These are phyloP conservation scores for Vultur gryphus DNA, from an alignment of 2,797 vertebrate species.

Conservation along the genomic window DNA sequence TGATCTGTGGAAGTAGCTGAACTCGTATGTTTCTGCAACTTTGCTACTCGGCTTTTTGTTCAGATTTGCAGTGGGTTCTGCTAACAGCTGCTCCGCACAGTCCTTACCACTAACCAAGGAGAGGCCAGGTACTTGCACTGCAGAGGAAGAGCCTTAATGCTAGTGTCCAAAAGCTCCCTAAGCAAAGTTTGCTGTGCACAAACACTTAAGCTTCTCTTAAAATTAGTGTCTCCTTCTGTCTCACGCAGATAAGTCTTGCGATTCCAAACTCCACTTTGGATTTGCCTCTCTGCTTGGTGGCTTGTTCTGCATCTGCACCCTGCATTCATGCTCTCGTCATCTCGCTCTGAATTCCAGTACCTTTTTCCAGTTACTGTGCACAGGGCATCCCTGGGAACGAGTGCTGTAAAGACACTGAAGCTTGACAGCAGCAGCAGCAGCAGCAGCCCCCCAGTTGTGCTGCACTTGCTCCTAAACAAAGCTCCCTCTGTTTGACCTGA, in stretches of 20 bases:
- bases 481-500: slow-evolving; percentile 11
- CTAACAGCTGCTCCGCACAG: background rate
- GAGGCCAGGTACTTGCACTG: background rate
- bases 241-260: slow-evolving; percentile 73
- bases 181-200: background rate
- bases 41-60: background rate
- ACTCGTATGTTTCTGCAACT: background rate
- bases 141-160: background rate
- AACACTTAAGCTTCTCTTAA: slow-evolving; percentile 13
- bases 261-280: slow-evolving; percentile 56
- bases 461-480: slow-evolving; percentile 31
- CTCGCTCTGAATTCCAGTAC: background rate
- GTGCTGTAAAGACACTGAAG: background rate
- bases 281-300: slow-evolving; percentile 63
- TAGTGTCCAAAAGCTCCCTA: background rate
- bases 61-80: slow-evolving; percentile 18
- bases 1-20: slow-evolving; percentile 69
- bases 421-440: background rate
- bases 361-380: background rate
- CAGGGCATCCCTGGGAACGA: background rate
- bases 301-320: slow-evolving; percentile 64
- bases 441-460: background rate
- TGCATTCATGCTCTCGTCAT: background rate
- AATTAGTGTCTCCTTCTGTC: slow-evolving; percentile 68
- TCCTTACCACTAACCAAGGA: slow-evolving; percentile 39